Evolutionary conservation across 2,113 vertebrate genomes (phyloP), one percentile per base, ranked within the genome.

Genomic region (Myiagra hebetior): DNA sequence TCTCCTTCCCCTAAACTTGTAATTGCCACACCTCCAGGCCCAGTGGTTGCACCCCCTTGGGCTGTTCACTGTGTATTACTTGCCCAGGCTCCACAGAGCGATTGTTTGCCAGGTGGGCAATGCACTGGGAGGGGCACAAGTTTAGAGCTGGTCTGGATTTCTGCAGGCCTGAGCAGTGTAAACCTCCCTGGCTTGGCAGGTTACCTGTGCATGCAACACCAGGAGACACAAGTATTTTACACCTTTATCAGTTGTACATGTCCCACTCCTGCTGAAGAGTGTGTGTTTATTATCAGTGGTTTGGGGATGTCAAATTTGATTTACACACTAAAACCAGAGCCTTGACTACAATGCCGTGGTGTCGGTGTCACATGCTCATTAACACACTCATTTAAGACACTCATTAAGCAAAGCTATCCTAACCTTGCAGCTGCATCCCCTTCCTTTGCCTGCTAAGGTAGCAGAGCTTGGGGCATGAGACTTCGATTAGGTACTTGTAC

Each of bases 301-400:
- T 47, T 26, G 9, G 23, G 13, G 7, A 33, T 42, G 18, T 44
- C 49, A 37, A 8, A 39, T 72, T 22, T 15, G 49, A 52, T 56
- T 77, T 73, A 33, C 7, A 52, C 4, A 1, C 30, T 44, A 60
- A 91, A 91, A 33, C 14, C 41, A 52, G 21, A 80, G n/a, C 44
- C 28, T 33, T 30, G 41, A n/a, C 47, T 30, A 19, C 64, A 60
- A 0, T 2, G 2, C 22, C 13, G 10, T 1, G 1, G 3, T 22
- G 13, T 39, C 1, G 0, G 22, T 44, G 52, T 68, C 21, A 73
- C n/a, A 52, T 15, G 27, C 22, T 42, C 22, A 31, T 30, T 49
- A 23, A 49, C 24, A 27, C 12, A 1, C 3, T 65, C 12, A 4
- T n/a, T 46, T 42, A 16, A 33, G 16, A 41, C 15, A 2, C 2